Percentiles rank a stretch among this genome's conserved stretches.
phyloP scores from a whole-genome alignment of 2,113 vertebrate genomes.

The Lanius collurio region DNA sequence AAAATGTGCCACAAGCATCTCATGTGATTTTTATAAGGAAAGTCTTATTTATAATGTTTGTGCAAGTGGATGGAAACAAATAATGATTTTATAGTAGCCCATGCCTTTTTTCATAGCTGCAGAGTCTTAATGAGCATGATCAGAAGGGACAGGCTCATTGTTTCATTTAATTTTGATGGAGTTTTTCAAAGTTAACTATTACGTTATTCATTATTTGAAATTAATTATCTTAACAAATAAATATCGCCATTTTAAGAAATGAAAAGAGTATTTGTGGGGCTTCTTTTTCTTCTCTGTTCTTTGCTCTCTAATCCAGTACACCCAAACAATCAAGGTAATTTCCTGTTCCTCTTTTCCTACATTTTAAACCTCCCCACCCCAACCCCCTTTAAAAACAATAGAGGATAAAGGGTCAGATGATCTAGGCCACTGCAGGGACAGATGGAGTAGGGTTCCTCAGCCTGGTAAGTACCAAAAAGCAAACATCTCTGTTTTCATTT shows the following conservation, averaged over 20 bases:
- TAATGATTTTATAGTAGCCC: slow-evolving; percentile 40
- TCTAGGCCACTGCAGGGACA: background rate
- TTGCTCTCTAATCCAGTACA: background rate
- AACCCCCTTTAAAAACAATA: background rate
- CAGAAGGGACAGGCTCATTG: slow-evolving; percentile 18
- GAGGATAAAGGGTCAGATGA: background rate
- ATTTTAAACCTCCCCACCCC: background rate
- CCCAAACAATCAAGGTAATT: background rate
- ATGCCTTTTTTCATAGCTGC: slow-evolving; percentile 38
- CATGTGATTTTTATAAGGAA: slow-evolving; percentile 50
- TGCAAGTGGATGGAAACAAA: slow-evolving; percentile 15
- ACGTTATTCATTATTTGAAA: slow-evolving; percentile 46
- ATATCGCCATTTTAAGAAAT: slow-evolving; percentile 52
- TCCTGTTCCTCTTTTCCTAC: background rate
- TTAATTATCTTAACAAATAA: slow-evolving; percentile 56
- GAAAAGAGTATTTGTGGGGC: background rate
- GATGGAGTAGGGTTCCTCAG: background rate
- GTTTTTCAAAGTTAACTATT: slow-evolving; percentile 15
- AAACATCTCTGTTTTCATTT: background rate
- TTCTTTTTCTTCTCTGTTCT: slow-evolving; percentile 19
- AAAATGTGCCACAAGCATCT: slow-evolving; percentile 26
- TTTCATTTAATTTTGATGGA: slow-evolving; percentile 36
- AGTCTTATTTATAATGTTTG: slow-evolving; percentile 42
- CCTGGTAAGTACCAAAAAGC: background rate
- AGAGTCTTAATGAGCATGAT: slow-evolving; percentile 17